These are phyloP conservation scores for Tragulus kanchil DNA, from an alignment of 2,113 vertebrate species.

Conservation along the genomic window DNA sequence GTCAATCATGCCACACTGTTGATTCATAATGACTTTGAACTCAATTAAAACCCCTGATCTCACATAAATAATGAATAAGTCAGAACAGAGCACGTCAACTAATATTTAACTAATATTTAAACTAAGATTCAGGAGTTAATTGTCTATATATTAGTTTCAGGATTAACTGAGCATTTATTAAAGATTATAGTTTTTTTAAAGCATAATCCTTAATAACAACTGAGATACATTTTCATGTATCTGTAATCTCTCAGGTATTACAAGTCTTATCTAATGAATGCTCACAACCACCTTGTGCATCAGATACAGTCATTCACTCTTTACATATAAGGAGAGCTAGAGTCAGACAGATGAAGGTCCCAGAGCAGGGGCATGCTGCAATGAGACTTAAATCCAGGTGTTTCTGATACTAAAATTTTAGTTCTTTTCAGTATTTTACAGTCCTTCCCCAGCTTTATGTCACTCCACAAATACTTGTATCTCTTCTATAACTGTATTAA, in stretches of 20 bases:
- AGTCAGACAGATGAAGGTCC: neutral
- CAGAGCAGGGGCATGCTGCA: neutral
- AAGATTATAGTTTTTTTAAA: constrained; percentile 43
- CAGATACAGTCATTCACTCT: neutral
- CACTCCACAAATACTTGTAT: neutral
- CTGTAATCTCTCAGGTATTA: neutral
- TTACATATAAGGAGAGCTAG: neutral
- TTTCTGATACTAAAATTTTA: constrained; percentile 28
- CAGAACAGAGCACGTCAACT: neutral
- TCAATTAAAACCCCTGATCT: constrained; percentile 41
- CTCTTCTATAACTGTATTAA: constrained; percentile 32
- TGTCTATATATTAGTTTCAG: neutral
- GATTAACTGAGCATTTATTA: neutral
- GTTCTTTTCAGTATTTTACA: neutral
- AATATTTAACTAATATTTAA: constrained; percentile 56
- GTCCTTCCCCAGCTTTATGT: neutral
- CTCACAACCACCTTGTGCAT: neutral
- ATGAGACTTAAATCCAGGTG: neutral
- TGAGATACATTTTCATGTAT: neutral
- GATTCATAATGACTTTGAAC: constrained; percentile 48
- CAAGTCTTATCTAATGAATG: neutral
- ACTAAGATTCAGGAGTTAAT: neutral
- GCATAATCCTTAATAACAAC: constrained; percentile 36
- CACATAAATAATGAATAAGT: constrained; percentile 51
- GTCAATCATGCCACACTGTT: constrained; percentile 44